phyloP scores from a whole-genome alignment of 2,113 vertebrate species.

The Pelecanoides urinatrix region DNA sequence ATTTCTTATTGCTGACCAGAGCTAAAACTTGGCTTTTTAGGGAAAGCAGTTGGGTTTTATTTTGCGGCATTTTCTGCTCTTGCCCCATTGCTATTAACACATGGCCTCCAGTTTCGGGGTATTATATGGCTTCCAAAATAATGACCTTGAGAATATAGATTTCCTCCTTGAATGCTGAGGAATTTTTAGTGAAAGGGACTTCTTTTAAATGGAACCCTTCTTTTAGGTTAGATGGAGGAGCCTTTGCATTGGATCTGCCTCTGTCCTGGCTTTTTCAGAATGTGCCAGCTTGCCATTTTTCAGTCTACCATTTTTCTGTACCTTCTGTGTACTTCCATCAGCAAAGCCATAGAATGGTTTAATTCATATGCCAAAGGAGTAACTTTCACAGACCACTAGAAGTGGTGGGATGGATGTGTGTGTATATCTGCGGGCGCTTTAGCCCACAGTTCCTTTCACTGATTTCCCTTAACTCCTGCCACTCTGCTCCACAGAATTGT shows the following conservation, averaged over 20 bases:
- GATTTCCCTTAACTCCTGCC: not conserved
- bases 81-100: not conserved
- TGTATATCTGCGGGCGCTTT: not conserved
- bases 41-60: not conserved
- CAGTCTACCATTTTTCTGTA: not conserved
- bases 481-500: not conserved
- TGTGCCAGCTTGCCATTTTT: not conserved
- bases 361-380: not conserved
- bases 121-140: not conserved
- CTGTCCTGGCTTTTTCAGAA: not conserved
- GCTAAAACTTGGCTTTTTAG: not conserved
- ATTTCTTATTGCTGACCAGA: not conserved
- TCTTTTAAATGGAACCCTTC: not conserved
- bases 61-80: not conserved
- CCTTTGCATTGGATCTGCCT: not conserved
- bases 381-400: not conserved
- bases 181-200: not conserved
- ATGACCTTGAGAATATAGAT: not conserved
- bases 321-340: not conserved
- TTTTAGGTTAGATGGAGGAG: not conserved
- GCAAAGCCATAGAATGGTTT: not conserved
- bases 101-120: not conserved
- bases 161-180: not conserved
- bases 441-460: not conserved
- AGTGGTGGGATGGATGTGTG: not conserved